These are phyloP conservation scores for Popillia japonica DNA, from an alignment of 1,140 invertebrate species.

Conservation along the genomic window DNA sequence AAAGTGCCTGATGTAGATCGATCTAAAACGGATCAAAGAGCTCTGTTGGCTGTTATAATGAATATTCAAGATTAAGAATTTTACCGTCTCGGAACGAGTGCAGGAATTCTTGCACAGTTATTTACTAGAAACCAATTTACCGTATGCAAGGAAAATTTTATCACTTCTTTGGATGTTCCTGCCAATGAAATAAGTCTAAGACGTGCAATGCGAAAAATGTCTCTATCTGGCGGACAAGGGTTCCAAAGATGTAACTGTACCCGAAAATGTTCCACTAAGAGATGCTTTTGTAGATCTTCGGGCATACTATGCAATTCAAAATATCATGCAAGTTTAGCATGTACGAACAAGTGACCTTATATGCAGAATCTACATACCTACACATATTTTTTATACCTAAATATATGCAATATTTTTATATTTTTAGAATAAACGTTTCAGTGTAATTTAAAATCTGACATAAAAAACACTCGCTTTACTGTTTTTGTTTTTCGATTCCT, in stretches of 20 bases:
- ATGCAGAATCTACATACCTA: neutral
- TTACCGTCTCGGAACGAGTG: slow-evolving; percentile 20
- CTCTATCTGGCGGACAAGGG: slow-evolving; percentile 47
- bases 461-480: no score
- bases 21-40: neutral
- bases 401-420: no score
- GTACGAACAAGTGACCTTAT: slow-evolving; percentile 39
- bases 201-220: slow-evolving; percentile 42
- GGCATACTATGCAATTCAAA: slow-evolving; percentile 47
- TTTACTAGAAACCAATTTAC: slow-evolving; percentile 27
- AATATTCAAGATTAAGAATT: neutral
- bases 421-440: no score
- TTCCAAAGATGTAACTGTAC: slow-evolving; percentile 48
- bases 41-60: slow-evolving; percentile 17
- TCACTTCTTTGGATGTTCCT: slow-evolving; percentile 37
- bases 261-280: slow-evolving; percentile 45
- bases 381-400: neutral
- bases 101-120: slow-evolving; percentile 11
- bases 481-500: no score
- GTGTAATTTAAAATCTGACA: no score
- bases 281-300: slow-evolving; percentile 47
- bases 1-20: neutral
- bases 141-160: slow-evolving; percentile 42
- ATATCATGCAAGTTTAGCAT: slow-evolving; percentile 45
- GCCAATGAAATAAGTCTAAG: slow-evolving; percentile 23